phyloP scores from a whole-genome alignment of 2,113 vertebrate species.

The Megaptera novaeangliae region DNA sequence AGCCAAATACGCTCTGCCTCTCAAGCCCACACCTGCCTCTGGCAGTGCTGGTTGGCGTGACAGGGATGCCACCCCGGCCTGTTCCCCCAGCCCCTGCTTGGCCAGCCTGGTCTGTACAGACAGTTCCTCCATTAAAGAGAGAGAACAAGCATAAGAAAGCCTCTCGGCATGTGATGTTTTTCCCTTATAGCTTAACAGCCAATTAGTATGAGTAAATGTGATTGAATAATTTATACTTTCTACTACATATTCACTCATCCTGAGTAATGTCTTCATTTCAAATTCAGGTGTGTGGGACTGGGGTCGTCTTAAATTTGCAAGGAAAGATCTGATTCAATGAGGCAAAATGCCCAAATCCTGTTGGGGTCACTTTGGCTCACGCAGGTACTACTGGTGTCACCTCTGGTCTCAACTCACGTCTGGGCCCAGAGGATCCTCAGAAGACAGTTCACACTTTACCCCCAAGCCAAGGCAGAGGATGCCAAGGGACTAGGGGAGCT shows the following conservation, averaged over 20 bases:
- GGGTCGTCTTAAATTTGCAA: background rate
- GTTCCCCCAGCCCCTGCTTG: background rate
- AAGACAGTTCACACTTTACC: fast-evolving
- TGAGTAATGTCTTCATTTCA: background rate
- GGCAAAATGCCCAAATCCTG: background rate
- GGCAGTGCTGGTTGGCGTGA: background rate
- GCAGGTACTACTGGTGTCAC: background rate
- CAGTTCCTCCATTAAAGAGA: background rate
- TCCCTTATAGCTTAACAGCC: background rate
- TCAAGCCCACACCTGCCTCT: background rate
- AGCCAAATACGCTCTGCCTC: background rate
- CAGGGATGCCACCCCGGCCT: background rate
- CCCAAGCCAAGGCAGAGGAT: background rate
- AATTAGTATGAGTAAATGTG: constrained; percentile 1
- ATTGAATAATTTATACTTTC: constrained; percentile 6
- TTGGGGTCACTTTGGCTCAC: background rate
- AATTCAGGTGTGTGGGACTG: background rate
- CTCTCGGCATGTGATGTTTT: background rate
- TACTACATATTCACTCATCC: background rate
- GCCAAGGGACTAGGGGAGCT: background rate
- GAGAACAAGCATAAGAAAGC: background rate
- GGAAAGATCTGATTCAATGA: background rate
- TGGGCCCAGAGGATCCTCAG: background rate
- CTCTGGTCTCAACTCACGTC: background rate
- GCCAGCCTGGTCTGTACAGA: background rate